Percentiles rank a stretch among this genome's conserved stretches.
Evolutionary conservation across 2,113 vertebrate genomes (phyloP).

Genomic region (Caretta caretta): DNA sequence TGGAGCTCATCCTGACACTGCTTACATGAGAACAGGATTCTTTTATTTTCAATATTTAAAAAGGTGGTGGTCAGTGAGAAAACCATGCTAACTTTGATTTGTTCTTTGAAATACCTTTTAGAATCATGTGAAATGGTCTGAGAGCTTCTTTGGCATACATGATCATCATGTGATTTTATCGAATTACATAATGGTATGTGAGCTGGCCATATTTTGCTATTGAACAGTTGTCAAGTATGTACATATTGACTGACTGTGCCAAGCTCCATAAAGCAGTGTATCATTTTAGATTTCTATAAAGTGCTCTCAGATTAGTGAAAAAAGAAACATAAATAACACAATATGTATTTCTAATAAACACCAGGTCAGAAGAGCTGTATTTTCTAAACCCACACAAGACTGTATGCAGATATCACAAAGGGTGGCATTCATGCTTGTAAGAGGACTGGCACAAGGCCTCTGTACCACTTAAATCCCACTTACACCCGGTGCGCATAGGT

Average conservation of each 20-base stretch:
- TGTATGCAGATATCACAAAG: not conserved
- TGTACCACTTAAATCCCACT: not conserved
- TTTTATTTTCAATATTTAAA: not conserved
- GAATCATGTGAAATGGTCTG: not conserved
- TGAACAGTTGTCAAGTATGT: not conserved
- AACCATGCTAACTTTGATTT: not conserved
- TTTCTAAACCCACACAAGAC: not conserved
- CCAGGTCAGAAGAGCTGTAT: not conserved
- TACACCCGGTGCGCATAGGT: not conserved
- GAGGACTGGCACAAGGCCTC: not conserved
- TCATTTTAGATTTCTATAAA: not conserved
- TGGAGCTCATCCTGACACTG: too few species aligned
- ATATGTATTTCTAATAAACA: not conserved
- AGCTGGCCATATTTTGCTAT: not conserved
- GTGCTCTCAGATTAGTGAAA: not conserved
- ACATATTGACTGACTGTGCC: not conserved
- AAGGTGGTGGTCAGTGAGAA: not conserved
- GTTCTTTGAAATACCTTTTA: not conserved
- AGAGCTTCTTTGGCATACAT: not conserved
- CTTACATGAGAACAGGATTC: not conserved
- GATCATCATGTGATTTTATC: not conserved
- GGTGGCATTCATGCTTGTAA: not conserved
- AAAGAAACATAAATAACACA: not conserved
- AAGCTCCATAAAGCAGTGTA: not conserved
- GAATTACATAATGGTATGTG: not conserved